Evolutionary conservation across 2,113 vertebrate species (phyloP).

Genomic region (Buteo buteo): DNA sequence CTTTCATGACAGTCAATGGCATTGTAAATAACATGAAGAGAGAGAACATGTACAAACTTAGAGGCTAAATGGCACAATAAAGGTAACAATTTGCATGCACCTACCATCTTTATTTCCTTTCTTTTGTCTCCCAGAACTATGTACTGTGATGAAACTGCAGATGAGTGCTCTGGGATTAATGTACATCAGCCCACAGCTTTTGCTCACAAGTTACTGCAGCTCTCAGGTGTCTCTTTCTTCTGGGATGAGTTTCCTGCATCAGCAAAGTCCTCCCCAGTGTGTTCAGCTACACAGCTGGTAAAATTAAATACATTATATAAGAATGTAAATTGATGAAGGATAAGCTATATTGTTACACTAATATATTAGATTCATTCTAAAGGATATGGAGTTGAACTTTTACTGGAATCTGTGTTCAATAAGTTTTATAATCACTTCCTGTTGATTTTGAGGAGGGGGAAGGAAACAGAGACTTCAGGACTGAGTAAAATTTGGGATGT

Average conservation of each 20-base stretch:
- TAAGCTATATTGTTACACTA: not conserved
- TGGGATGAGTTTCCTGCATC: conserved; percentile 95
- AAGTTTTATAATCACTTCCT: not conserved
- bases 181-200: conserved; percentile 94
- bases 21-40: not conserved
- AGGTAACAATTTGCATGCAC: not conserved
- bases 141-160: conserved; percentile 92
- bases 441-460: not conserved
- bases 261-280: conserved; percentile 84
- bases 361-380: not conserved
- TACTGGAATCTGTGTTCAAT: not conserved
- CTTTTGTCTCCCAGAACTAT: conserved; percentile 77
- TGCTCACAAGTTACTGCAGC: conserved; percentile 90
- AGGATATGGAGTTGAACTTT: not conserved
- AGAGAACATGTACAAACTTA: not conserved
- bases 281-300: conserved; percentile 85
- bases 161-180: conserved; percentile 87
- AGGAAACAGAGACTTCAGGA: not conserved
- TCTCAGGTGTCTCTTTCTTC: conserved; percentile 88
- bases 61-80: not conserved
- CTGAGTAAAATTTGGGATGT: not conserved
- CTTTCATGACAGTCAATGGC: not conserved
- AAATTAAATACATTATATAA: conserved; percentile 19
- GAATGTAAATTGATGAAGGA: not conserved
- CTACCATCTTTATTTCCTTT: not conserved